Evolutionary conservation across 2,797 vertebrate genomes (phyloP), one percentile per base, ranked within the genome.

Genomic region (Erithacus rubecula): DNA sequence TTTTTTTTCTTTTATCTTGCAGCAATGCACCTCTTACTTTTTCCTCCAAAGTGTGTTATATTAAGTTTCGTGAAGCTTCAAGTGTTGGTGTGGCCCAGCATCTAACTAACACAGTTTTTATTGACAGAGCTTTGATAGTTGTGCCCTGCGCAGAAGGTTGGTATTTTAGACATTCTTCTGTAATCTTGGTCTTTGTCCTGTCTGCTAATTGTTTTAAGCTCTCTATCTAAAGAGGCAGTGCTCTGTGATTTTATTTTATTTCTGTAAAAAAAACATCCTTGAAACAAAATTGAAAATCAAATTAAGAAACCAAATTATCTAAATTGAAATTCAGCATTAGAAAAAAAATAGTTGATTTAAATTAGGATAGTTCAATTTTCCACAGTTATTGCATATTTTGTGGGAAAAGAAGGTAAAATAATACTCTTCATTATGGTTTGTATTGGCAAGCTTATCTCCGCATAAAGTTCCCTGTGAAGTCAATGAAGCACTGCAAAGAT

Each of bases 51-150:
- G 99, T 99, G 98, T 99, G 99, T 98, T 99, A 99, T 98, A 98
- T 99, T 98, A 99, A 99, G 98, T 99, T 99, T 98, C 98, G 98
- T 97, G 99, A 99, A 62, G 98, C 99, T 88, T 99, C 99, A 36
- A 99, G 99, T 99, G 99, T 99, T 98, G 99, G 99, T 95, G 99
- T 99, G 98, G 99, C 99, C 97, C 99, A 99, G 97, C 99, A 99
- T 99, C 99, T 99, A 97, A 99, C 99, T 98, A 99, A 99, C 97
- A 99, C 99, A 96, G 99, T 99, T 96, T 99, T 99, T 99, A 98
- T 99, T 98, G 99, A 99, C 98, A 98, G 99, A 99, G 99, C 99
- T 98, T 97, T 99, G 97, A 99, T 99, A 98, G 99, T 99, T 96
- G 99, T 99, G 14, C 99, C 99, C 91, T 99, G 99, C 30, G 99